These are phyloP conservation scores for Toxonevra muliebris DNA, from an alignment of 2,888 invertebrate genomes.

Conservation along the genomic window DNA sequence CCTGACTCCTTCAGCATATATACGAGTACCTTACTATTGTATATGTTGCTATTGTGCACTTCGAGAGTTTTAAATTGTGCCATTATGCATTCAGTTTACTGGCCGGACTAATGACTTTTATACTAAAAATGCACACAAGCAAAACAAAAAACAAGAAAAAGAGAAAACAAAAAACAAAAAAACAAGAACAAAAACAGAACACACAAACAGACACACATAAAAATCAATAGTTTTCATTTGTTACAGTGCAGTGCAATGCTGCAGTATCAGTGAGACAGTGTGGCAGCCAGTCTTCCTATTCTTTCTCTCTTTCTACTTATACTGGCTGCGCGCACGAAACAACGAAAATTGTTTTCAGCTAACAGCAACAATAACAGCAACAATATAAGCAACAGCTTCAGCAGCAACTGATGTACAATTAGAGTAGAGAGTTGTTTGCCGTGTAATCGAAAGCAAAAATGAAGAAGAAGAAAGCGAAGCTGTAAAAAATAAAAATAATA, in stretches of 20 bases:
- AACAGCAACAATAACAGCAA: neutral
- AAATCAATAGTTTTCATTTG: slow-evolving; percentile 26
- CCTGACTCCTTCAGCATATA: neutral
- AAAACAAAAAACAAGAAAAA: too few relatives aligned
- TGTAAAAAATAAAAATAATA: slow-evolving; percentile 8
- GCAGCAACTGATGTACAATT: neutral
- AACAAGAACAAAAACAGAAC: neutral
- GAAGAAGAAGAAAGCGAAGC: neutral
- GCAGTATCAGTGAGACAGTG: slow-evolving; percentile 12
- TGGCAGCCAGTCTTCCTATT: neutral
- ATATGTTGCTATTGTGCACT: too few relatives aligned
- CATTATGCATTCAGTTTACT: slow-evolving; percentile 48
- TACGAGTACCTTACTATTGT: neutral
- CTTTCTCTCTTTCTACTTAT: neutral
- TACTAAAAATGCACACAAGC: slow-evolving; percentile 32
- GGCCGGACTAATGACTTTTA: slow-evolving; percentile 54
- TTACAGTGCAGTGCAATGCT: slow-evolving; percentile 18
- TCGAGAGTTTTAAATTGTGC: slow-evolving; percentile 35
- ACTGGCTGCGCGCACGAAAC: neutral
- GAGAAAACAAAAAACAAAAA: neutral
- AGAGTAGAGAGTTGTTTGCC: neutral
- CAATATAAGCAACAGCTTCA: neutral
- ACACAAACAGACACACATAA: slow-evolving; percentile 15
- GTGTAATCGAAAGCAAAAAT: neutral
- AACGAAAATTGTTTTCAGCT: slow-evolving; percentile 5